Conservation (phyloP, 1,140 invertebrate genomes). For the Drosophila grimshawi region DNA sequence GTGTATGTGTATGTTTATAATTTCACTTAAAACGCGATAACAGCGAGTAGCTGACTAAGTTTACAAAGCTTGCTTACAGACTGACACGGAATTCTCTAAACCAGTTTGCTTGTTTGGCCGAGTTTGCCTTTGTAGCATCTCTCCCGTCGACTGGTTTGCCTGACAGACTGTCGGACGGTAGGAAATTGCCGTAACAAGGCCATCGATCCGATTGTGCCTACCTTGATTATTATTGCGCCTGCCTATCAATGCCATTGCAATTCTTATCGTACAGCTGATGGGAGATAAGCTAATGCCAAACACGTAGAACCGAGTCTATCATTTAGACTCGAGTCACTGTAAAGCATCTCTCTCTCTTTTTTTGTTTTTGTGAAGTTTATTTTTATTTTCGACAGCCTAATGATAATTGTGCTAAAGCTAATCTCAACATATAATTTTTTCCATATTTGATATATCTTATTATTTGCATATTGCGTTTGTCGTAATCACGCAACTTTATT, state of each 20-base stretch:
- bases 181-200: slow-evolving; percentile 18
- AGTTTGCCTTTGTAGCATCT: slow-evolving; percentile 9
- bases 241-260: not conserved
- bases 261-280: no score
- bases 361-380: not conserved
- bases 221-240: slow-evolving; percentile 7
- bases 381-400: not conserved
- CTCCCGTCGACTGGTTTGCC: slow-evolving; percentile 3
- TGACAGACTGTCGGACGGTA: slow-evolving; percentile 7
- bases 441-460: not conserved
- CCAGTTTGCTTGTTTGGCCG: slow-evolving; percentile 27
- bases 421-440: not conserved
- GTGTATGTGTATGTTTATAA: slow-evolving; percentile 24
- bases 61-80: slow-evolving; percentile 5
- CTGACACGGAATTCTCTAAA: slow-evolving; percentile 14
- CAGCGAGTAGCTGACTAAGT: slow-evolving; percentile 28
- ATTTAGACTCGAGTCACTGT: no score
- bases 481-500: slow-evolving; percentile 3
- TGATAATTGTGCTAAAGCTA: not conserved
- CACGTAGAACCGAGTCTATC: not conserved
- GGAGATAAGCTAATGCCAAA: not conserved
- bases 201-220: slow-evolving; percentile 9
- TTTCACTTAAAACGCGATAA: slow-evolving; percentile 56
- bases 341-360: no score
- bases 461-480: not conserved